Conservation (phyloP, 2,888 invertebrate species). For the Sphaeridia pumilis region DNA sequence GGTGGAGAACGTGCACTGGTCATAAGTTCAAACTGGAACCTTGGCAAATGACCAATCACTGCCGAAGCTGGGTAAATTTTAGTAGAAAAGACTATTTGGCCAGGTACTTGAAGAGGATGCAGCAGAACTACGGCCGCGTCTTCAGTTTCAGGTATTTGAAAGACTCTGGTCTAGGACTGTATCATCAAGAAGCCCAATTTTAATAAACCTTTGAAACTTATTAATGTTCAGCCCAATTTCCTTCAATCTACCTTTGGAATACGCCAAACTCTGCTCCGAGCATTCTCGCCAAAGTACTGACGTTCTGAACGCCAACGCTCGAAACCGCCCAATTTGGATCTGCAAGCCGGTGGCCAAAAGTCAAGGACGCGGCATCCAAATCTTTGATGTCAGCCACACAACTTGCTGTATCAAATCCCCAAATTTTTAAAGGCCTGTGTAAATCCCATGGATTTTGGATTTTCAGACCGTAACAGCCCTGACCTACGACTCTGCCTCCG, state of each 20-base stretch:
- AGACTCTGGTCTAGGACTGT: background rate
- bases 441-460: background rate
- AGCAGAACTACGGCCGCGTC: constrained; percentile 64
- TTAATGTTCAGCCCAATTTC: constrained; percentile 54
- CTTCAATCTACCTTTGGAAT: constrained; percentile 70
- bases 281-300: constrained; percentile 47
- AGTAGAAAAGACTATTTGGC: constrained; percentile 71
- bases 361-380: constrained; percentile 68
- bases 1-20: constrained; percentile 72
- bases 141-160: constrained; percentile 65
- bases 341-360: constrained; percentile 79
- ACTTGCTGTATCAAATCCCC: too few species aligned
- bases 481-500: constrained; percentile 63
- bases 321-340: constrained; percentile 51
- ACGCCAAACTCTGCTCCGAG: constrained; percentile 68
- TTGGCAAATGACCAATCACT: constrained; percentile 72
- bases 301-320: constrained; percentile 41
- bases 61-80: constrained; percentile 70
- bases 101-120: constrained; percentile 65
- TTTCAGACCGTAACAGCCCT: constrained; percentile 60
- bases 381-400: constrained; percentile 55
- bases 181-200: background rate
- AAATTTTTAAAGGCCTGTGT: background rate
- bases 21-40: constrained; percentile 56
- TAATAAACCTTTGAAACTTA: too few species aligned